Conservation (phyloP, 1,140 invertebrate genomes). For the Drosophila lacteicornis region DNA sequence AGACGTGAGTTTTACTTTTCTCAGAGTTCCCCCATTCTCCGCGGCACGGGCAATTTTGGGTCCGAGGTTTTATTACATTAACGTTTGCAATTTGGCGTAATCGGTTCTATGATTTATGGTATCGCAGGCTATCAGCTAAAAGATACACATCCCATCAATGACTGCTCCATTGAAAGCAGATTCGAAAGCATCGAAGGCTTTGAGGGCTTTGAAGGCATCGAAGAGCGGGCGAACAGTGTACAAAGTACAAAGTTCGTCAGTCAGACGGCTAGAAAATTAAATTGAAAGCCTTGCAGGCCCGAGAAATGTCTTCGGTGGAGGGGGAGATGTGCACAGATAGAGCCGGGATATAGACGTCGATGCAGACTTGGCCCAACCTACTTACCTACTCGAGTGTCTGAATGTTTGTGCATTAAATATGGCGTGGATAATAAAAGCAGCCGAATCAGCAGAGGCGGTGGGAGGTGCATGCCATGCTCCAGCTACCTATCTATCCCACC, state of each 20-base stretch:
- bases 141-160: slow-evolving; percentile 35
- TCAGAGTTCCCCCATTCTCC: slow-evolving; percentile 24
- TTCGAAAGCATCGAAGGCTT: slow-evolving; percentile 46
- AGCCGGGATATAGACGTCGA: slow-evolving; percentile 20
- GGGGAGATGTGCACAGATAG: background rate
- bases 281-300: slow-evolving; percentile 68
- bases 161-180: slow-evolving; percentile 40
- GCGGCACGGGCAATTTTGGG: slow-evolving; percentile 38
- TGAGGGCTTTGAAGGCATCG: slow-evolving; percentile 41
- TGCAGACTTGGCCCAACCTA: slow-evolving; percentile 64
- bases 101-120: slow-evolving; percentile 56
- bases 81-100: slow-evolving; percentile 55
- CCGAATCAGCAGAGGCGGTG: slow-evolving; percentile 41
- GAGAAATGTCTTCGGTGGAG: background rate
- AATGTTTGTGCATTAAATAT: slow-evolving; percentile 81
- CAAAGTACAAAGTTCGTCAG: slow-evolving; percentile 65
- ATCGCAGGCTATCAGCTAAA: slow-evolving; percentile 42
- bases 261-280: slow-evolving; percentile 68
- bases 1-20: slow-evolving; percentile 57
- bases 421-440: slow-evolving; percentile 74
- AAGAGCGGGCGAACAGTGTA: slow-evolving; percentile 46
- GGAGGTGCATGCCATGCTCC: slow-evolving; percentile 45
- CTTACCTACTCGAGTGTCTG: slow-evolving; percentile 81
- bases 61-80: slow-evolving; percentile 55
- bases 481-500: slow-evolving; percentile 8